Conservation (phyloP, 53 echinoderm and acorn worm species). For the Astropecten irregularis region DNA sequence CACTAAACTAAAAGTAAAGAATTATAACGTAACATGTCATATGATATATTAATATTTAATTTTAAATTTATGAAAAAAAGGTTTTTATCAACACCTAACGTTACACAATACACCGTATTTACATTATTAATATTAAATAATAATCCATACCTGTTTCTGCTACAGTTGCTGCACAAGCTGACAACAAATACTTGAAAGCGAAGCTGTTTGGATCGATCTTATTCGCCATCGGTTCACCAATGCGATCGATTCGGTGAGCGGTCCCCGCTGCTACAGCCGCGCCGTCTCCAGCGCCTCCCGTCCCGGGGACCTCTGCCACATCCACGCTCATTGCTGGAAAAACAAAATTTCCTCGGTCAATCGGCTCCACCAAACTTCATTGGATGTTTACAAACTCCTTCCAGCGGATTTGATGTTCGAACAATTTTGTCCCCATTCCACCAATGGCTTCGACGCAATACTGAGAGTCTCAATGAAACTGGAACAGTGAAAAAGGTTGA, state of each 20-base stretch:
- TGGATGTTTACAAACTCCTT: neutral
- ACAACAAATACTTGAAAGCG: conserved; percentile 81
- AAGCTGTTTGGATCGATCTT: conserved; percentile 56
- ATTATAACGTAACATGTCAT: no score
- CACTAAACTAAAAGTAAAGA: no score
- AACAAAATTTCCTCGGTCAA: neutral
- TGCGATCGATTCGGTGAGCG: neutral
- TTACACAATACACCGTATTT: no score
- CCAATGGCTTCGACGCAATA: no score
- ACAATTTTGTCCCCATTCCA: neutral
- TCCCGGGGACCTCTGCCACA: neutral
- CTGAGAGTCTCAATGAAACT: no score
- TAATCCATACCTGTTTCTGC: conserved; percentile 99
- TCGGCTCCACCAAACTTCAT: no score
- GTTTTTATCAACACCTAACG: no score
- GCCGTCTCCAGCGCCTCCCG: neutral
- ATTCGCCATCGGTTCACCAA: neutral
- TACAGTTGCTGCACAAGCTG: conserved; percentile 92
- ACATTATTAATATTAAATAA: no score
- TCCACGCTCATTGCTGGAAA: neutral
- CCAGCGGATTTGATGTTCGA: neutral
- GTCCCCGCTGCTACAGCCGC: neutral
- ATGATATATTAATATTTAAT: no score
- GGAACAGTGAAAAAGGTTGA: no score
- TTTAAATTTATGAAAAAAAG: no score